Base-by-base conservation (phyloP, 2,797 vertebrate genomes). In the Rhadinocentrus ornatus region DNA sequence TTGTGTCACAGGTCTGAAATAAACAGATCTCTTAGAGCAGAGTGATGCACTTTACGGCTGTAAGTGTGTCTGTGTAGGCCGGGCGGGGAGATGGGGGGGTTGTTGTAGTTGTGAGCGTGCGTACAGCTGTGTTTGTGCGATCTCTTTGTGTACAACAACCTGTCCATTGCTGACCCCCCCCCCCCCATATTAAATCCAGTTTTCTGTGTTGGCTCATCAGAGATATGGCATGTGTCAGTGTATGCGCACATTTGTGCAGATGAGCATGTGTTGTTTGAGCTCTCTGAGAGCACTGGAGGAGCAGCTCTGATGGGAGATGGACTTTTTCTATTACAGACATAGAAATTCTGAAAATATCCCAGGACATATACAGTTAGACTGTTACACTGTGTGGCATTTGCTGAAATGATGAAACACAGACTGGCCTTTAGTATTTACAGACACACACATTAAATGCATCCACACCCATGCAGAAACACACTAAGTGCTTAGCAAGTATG, bases 261-360 rank as follows among this genome's bases (percentile, higher is more conserved):
- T 66, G 66, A 53, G 32, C 70, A 68, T 73, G 67, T 75, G 68
- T 77, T 81, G 76, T 81, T 81, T 67, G 62, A 66, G 67, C 70
- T 85, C 60, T 66, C n/a, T 22, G 69, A 56, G 57, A 68, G 15
- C 71, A 53, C 54, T 31, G 73, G 50, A 73, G 80, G 62, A 78
- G 78, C 46, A 15, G 68, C 83, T 80, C 52, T 77, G 65, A 82
- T 63, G 70, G 78, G 74, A 87, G 78, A 85, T 67, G 75, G 74
- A 77, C 66, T 80, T 75, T 84, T 80, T 87, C 82, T 83, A 60
- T 91, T 88, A 85, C 85, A 71, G 77, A 88, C 86, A 89, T 89
- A 84, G 88, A 90, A 89, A 91, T 84, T 87, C 89, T 90, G 85
- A 86, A 91, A 89, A 91, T 83, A 70, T 82, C 59, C 59, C 7